phyloP scores from a whole-genome alignment of 2,888 invertebrate genomes.

The Ametastegia equiseti region DNA sequence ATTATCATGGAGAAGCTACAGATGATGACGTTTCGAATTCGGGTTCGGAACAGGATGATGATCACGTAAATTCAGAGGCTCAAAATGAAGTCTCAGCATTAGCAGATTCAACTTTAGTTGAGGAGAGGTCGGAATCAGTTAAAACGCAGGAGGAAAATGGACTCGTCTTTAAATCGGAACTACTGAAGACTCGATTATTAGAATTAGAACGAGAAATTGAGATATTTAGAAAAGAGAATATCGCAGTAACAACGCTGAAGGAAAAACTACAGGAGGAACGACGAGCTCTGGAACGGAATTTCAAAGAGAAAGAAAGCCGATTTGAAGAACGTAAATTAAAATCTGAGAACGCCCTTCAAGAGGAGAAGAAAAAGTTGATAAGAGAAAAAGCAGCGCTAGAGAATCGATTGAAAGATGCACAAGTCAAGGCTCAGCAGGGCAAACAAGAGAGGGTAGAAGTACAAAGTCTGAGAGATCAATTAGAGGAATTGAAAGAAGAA shows the following conservation, averaged over 20 bases:
- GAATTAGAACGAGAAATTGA: conserved; percentile 83
- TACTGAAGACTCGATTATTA: conserved; percentile 80
- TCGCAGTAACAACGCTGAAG: conserved; percentile 73
- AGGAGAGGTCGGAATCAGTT: conserved; percentile 58
- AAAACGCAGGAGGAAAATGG: conserved; percentile 76
- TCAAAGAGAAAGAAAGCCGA: conserved; percentile 79
- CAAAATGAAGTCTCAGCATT: conserved; percentile 5
- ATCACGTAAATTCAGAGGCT: not conserved
- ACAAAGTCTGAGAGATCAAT: conserved; percentile 81
- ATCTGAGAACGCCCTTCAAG: conserved; percentile 82
- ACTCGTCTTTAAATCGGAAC: conserved; percentile 79
- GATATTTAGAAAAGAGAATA: conserved; percentile 78
- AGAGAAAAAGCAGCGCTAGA: conserved; percentile 83
- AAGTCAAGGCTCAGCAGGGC: conserved; percentile 81
- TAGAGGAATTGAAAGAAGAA: conserved; percentile 83
- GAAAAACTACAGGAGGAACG: conserved; percentile 77
- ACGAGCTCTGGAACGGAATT: conserved; percentile 76
- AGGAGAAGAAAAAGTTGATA: conserved; percentile 83
- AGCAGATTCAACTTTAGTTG: conserved; percentile 28
- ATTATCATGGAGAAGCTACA: not conserved
- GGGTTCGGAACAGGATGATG: not conserved
- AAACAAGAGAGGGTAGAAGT: conserved; percentile 86
- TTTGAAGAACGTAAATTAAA: conserved; percentile 81
- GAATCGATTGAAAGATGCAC: conserved; percentile 81
- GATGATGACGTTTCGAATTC: conserved; percentile 3